These are phyloP conservation scores for Alviniconcha marisindica DNA, from an alignment of 1,140 invertebrate genomes.

Conservation along the genomic window DNA sequence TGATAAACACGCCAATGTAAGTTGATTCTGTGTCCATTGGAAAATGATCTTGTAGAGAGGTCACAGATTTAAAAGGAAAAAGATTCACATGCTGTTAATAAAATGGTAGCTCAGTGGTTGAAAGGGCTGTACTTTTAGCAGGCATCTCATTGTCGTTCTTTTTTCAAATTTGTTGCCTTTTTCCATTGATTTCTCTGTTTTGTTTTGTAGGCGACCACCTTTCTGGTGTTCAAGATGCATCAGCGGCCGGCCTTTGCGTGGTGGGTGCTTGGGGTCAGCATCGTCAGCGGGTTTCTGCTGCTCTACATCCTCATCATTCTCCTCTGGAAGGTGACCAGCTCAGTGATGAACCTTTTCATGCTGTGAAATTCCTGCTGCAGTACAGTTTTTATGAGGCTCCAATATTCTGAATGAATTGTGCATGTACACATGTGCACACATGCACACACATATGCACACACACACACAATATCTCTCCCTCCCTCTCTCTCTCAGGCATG, in stretches of 20 bases:
- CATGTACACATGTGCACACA: background rate
- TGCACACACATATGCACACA: background rate
- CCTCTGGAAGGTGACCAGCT: slow-evolving; percentile 51
- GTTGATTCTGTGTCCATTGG: too few relatives aligned
- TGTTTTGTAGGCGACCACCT: slow-evolving; percentile 41
- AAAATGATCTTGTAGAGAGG: too few relatives aligned
- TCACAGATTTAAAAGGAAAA: too few relatives aligned
- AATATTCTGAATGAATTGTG: background rate
- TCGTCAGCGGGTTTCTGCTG: slow-evolving; percentile 47
- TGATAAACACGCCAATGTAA: slow-evolving; percentile 14
- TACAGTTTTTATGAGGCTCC: background rate
- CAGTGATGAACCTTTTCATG: background rate
- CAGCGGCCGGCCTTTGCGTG: slow-evolving; percentile 35
- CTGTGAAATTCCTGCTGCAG: background rate
- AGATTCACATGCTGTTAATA: too few relatives aligned
- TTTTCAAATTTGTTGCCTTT: too few relatives aligned
- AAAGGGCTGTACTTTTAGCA: too few relatives aligned
- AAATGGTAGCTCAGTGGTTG: too few relatives aligned
- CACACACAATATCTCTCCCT: too few relatives aligned
- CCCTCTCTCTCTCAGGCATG: too few relatives aligned
- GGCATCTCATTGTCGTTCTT: too few relatives aligned
- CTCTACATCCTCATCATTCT: slow-evolving; percentile 46
- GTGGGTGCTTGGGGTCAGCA: slow-evolving; percentile 52
- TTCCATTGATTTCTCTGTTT: background rate
- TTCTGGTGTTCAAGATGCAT: slow-evolving; percentile 31